Evolutionary conservation across 2,888 invertebrate species (phyloP).

Genomic region (Rugalucina vietnamica): DNA sequence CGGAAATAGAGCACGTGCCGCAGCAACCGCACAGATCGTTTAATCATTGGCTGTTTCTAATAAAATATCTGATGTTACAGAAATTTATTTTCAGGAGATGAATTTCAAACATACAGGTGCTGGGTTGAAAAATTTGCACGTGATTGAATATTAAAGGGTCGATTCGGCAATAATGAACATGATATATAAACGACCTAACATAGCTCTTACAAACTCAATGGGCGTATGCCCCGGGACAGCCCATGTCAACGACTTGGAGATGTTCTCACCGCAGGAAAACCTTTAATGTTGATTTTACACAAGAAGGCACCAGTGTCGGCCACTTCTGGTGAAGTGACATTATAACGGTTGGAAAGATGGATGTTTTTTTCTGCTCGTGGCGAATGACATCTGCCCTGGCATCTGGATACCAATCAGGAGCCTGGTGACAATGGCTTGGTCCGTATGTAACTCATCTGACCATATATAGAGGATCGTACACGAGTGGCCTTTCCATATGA

Average conservation of each 20-base stretch:
- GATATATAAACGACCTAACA: not conserved
- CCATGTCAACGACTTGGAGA: not conserved
- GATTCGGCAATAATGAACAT: not conserved
- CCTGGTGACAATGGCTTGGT: too few species aligned
- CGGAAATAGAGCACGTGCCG: constrained; percentile 20
- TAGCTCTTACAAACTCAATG: not conserved
- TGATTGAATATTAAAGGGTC: not conserved
- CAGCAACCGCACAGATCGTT: not conserved
- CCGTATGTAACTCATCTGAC: too few species aligned
- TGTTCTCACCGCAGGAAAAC: not conserved
- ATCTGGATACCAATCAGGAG: too few species aligned
- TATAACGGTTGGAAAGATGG: too few species aligned
- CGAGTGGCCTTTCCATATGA: too few species aligned
- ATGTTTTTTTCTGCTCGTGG: too few species aligned
- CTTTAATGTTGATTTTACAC: too few species aligned
- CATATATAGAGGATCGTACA: too few species aligned
- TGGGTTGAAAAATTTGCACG: not conserved
- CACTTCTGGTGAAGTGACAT: too few species aligned
- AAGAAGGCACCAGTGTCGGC: too few species aligned
- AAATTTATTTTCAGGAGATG: not conserved
- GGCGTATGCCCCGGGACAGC: not conserved
- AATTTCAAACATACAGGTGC: not conserved
- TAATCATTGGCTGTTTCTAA: constrained; percentile 1
- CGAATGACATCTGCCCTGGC: too few species aligned
- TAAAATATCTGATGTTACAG: constrained; percentile 9